These are phyloP conservation scores for Scyliorhinus canicula DNA, from an alignment of 2,797 vertebrate species.

Conservation along the genomic window DNA sequence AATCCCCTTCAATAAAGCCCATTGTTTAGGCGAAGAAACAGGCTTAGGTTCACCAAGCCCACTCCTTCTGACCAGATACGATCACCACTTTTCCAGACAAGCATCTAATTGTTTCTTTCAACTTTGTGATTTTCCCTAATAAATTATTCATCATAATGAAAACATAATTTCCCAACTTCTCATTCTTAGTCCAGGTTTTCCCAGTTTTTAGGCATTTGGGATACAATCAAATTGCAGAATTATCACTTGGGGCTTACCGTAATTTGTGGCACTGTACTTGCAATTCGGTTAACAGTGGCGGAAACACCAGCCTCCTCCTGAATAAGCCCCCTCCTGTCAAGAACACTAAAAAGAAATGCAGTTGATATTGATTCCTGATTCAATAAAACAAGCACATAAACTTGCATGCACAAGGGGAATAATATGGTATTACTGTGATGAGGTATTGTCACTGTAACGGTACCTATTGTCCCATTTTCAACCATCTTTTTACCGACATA, in stretches of 20 bases:
- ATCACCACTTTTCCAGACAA: background rate
- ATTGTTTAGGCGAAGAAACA: too few relatives aligned
- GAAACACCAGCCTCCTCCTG: constrained; percentile 48
- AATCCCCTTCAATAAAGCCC: background rate
- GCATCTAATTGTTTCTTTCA: background rate
- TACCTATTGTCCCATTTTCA: background rate
- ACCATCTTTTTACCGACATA: background rate
- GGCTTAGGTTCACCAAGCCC: background rate
- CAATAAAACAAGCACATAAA: background rate
- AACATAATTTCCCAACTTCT: background rate
- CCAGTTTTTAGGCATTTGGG: background rate
- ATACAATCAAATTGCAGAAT: background rate
- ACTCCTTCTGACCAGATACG: background rate
- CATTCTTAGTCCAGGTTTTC: background rate
- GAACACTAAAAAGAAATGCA: constrained; percentile 52
- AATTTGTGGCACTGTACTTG: constrained; percentile 53
- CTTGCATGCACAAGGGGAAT: background rate
- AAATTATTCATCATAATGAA: background rate
- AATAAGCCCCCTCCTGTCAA: constrained; percentile 69
- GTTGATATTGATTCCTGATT: background rate
- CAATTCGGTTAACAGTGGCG: constrained; percentile 43
- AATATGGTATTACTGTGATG: background rate
- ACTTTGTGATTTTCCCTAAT: background rate
- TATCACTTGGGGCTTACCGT: constrained; percentile 51
- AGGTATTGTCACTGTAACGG: background rate